These are phyloP conservation scores for Macroglossus sobrinus DNA, from an alignment of 2,113 vertebrate species.

Conservation along the genomic window DNA sequence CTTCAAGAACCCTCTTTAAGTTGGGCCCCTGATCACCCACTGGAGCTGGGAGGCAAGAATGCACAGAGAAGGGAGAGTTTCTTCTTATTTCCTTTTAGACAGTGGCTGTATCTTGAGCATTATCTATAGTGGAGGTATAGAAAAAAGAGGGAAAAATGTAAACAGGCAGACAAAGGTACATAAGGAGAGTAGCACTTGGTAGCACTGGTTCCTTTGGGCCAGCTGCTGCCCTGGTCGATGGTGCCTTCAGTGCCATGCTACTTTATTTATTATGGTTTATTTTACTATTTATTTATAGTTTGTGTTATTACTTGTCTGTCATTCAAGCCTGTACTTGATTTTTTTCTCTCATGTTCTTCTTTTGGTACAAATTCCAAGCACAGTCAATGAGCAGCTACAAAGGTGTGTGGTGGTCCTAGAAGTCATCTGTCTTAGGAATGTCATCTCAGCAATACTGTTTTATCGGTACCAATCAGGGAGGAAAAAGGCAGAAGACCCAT, in stretches of 20 bases:
- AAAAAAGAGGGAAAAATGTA: not conserved
- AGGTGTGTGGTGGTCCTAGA: not conserved
- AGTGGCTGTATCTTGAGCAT: not conserved
- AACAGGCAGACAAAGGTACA: not conserved
- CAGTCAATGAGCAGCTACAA: not conserved
- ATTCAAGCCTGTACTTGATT: not conserved
- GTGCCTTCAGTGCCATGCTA: not conserved
- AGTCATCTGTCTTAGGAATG: not conserved
- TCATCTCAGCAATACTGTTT: not conserved
- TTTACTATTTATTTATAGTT: not conserved
- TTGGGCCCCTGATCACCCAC: not conserved
- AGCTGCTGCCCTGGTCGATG: not conserved
- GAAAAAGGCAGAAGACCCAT: not conserved
- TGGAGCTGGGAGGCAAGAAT: not conserved
- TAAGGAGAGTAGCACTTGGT: not conserved
- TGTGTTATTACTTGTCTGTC: not conserved
- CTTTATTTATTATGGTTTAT: not conserved
- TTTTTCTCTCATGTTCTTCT: not conserved
- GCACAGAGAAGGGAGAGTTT: not conserved
- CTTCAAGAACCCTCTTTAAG: not conserved
- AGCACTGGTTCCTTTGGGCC: not conserved
- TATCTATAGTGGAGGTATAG: not conserved
- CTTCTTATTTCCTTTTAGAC: not conserved
- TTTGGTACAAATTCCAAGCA: not conserved
- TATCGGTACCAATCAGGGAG: not conserved